Conservation (phyloP, 2,888 invertebrate species). For the Drosophila ustulata region DNA sequence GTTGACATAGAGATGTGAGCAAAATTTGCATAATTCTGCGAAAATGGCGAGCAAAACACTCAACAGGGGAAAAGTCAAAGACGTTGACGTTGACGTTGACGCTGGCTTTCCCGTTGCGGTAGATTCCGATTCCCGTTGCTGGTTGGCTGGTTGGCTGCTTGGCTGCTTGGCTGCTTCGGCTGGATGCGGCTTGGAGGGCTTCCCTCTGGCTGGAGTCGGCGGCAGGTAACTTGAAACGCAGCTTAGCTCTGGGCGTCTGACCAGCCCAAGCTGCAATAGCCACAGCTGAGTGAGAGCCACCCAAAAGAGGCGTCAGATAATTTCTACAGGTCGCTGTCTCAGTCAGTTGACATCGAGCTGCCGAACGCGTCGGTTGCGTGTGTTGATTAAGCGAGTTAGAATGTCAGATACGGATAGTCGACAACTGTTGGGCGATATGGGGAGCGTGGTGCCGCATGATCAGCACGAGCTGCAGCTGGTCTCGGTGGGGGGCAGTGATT, state of each 20-base stretch:
- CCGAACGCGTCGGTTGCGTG: slow-evolving; percentile 53
- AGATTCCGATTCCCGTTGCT: slow-evolving; percentile 53
- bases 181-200: slow-evolving; percentile 67
- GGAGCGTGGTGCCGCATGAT: slow-evolving; percentile 22
- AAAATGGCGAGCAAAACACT: slow-evolving; percentile 63
- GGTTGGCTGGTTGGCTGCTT: slow-evolving; percentile 45
- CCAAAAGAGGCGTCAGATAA: slow-evolving; percentile 8
- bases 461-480: slow-evolving; percentile 68
- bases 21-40: slow-evolving; percentile 33
- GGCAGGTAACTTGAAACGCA: slow-evolving; percentile 52
- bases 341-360: slow-evolving; percentile 54
- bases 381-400: slow-evolving; percentile 5
- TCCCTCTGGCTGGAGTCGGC: slow-evolving; percentile 49
- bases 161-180: slow-evolving; percentile 31
- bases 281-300: slow-evolving; percentile 8
- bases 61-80: slow-evolving; percentile 16
- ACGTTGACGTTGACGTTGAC: slow-evolving; percentile 12
- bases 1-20: not conserved
- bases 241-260: slow-evolving; percentile 46
- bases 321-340: slow-evolving; percentile 17
- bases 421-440: slow-evolving; percentile 31
- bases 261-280: slow-evolving; percentile 51
- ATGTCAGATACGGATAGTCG: slow-evolving; percentile 64
- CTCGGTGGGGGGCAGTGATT: slow-evolving; percentile 35
- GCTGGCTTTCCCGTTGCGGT: slow-evolving; percentile 44